A percentile compares a stretch with the other conserved stretches of the same genome.
Evolutionary conservation across 2,113 vertebrate species (phyloP).

Genomic region (Pseudorasbora parva): DNA sequence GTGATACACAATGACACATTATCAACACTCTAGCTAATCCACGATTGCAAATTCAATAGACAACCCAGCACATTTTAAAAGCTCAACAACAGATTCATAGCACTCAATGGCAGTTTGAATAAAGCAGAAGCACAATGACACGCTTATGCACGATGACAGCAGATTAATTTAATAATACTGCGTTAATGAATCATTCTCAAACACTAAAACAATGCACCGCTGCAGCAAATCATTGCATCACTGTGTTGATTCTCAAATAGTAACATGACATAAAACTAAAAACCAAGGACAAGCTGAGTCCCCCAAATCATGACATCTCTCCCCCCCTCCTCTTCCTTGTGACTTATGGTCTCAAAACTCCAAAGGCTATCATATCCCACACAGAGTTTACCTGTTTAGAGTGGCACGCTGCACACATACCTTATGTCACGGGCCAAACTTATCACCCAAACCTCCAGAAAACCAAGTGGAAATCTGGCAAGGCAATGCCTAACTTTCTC

Average conservation of each 20-base stretch:
- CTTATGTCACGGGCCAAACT: conserved; percentile 68
- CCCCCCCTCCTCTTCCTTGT: neutral
- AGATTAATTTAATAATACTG: neutral
- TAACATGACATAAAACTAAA: conserved; percentile 31
- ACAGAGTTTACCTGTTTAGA: conserved; percentile 1
- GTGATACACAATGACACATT: neutral
- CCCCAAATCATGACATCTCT: conserved; percentile 41
- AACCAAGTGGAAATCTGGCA: conserved; percentile 62
- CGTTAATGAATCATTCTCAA: neutral
- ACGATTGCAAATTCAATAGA: neutral
- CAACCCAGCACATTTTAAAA: neutral
- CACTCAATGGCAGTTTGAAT: neutral
- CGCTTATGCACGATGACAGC: neutral
- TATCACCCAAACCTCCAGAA: conserved; percentile 68
- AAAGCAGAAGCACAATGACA: neutral
- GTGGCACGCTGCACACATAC: conserved; percentile 63
- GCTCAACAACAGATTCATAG: neutral
- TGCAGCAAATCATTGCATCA: neutral
- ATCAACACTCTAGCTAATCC: neutral
- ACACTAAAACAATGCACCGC: neutral
- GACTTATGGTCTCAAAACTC: conserved; percentile 38
- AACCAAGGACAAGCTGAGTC: conserved; percentile 58
- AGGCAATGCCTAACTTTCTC: conserved; percentile 69
- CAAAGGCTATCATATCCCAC: conserved; percentile 46
- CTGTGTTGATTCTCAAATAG: neutral